phyloP scores from a whole-genome alignment of 2,888 invertebrate genomes.

The Lampropteryx suffumata region DNA sequence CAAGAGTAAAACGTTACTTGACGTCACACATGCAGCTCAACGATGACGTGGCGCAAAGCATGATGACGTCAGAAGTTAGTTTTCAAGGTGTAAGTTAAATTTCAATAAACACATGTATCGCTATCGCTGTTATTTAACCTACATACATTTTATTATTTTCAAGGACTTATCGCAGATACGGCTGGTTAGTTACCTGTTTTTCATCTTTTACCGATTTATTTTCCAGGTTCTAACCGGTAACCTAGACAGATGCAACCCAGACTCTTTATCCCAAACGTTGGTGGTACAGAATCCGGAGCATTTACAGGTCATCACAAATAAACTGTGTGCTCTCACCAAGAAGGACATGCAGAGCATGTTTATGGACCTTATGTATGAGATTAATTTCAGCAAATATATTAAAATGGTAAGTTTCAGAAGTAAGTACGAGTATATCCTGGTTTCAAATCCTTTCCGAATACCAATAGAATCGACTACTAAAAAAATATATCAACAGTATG shows the following conservation, averaged over 20 bases:
- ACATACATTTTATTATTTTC: too few relatives aligned
- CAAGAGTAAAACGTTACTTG: slow-evolving; percentile 63
- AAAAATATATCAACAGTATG: too few relatives aligned
- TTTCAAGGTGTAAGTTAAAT: slow-evolving; percentile 77
- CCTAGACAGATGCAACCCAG: slow-evolving; percentile 52
- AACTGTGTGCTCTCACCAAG: slow-evolving; percentile 66
- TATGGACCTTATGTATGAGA: slow-evolving; percentile 68
- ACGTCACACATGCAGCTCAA: slow-evolving; percentile 56
- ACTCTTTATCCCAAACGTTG: slow-evolving; percentile 47
- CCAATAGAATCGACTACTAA: too few relatives aligned
- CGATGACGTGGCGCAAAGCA: slow-evolving; percentile 58
- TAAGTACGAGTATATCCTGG: not conserved
- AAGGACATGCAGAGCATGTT: slow-evolving; percentile 67
- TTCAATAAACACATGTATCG: too few relatives aligned
- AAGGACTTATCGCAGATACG: too few relatives aligned
- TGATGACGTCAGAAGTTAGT: slow-evolving; percentile 74
- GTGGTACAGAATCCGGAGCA: slow-evolving; percentile 45
- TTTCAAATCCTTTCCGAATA: too few relatives aligned
- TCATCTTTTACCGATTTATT: not conserved
- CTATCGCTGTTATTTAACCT: too few relatives aligned
- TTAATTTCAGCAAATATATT: slow-evolving; percentile 78
- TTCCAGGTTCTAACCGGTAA: slow-evolving; percentile 63
- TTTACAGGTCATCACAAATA: slow-evolving; percentile 54
- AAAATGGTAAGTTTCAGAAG: slow-evolving; percentile 65
- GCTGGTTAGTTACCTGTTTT: too few relatives aligned